phyloP scores from a whole-genome alignment of 1,140 invertebrate species.

The Psix sp. region DNA sequence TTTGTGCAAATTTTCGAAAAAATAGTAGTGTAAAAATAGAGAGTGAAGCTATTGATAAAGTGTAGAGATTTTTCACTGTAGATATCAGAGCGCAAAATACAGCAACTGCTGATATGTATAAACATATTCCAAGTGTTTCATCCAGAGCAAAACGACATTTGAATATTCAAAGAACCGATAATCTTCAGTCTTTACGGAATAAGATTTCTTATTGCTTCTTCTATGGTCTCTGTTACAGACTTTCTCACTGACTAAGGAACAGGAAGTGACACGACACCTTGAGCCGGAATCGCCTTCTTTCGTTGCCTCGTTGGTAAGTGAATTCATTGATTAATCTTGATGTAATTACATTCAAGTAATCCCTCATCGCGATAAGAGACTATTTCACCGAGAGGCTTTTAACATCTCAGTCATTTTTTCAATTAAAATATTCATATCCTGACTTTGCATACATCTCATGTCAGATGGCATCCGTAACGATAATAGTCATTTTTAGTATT shows the following conservation, averaged over 20 bases:
- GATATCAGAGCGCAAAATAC: conserved; percentile 4
- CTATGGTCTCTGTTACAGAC: conserved; percentile 47
- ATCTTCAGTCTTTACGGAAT: conserved; percentile 52
- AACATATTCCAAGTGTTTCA: conserved; percentile 50
- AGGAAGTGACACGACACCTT: conserved; percentile 59
- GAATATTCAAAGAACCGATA: conserved; percentile 57
- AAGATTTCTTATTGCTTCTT: conserved; percentile 54
- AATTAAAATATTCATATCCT: conserved; percentile 53
- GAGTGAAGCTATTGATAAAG: too few relatives aligned
- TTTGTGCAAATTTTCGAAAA: too few relatives aligned
- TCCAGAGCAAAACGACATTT: conserved; percentile 45
- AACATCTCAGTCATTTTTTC: conserved; percentile 50
- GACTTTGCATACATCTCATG: conserved; percentile 35
- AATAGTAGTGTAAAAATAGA: too few relatives aligned
- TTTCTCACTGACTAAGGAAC: conserved; percentile 55
- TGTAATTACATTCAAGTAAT: conserved; percentile 57
- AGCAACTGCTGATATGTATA: conserved; percentile 23
- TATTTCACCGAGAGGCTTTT: conserved; percentile 32
- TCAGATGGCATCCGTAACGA: conserved; percentile 23
- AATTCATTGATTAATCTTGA: conserved; percentile 62
- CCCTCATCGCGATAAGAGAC: conserved; percentile 47
- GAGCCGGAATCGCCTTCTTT: conserved; percentile 54
- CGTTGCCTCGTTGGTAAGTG: conserved; percentile 43
- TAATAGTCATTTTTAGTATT: conserved; percentile 28
- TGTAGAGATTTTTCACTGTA: too few relatives aligned